phyloP scores from a whole-genome alignment of 2,113 vertebrate species.

The Taxidea taxus region DNA sequence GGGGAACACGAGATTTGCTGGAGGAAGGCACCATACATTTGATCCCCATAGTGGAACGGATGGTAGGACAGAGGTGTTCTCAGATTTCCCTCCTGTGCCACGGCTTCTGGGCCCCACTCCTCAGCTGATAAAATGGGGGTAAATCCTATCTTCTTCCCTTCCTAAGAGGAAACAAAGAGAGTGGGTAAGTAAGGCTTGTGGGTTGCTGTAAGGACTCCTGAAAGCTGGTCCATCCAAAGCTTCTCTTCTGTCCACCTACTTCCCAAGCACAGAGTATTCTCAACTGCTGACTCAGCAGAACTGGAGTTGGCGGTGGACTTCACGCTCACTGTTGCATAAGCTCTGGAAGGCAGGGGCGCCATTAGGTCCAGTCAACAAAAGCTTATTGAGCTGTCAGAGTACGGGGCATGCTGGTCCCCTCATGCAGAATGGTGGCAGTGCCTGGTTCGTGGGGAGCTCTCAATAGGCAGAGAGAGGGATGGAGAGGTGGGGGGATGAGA shows the following conservation, averaged over 20 bases:
- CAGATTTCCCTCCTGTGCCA: not conserved
- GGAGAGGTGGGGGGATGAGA: not conserved
- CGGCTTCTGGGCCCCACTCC: not conserved
- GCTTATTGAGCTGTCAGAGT: rapidly evolving
- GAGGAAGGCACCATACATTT: not conserved
- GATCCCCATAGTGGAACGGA: not conserved
- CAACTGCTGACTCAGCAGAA: not conserved
- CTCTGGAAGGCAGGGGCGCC: not conserved
- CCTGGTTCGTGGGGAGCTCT: not conserved
- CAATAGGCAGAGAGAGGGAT: rapidly evolving
- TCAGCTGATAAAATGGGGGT: not conserved
- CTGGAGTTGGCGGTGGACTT: not conserved
- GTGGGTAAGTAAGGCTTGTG: rapidly evolving
- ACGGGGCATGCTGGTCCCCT: not conserved
- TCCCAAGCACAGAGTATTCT: not conserved
- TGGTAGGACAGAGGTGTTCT: not conserved
- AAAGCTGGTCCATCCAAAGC: not conserved
- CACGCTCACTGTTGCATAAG: not conserved
- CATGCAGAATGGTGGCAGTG: rapidly evolving
- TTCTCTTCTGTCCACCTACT: not conserved
- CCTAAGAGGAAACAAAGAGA: not conserved
- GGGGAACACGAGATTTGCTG: not conserved
- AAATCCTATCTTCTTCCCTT: no score
- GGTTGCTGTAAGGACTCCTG: rapidly evolving
- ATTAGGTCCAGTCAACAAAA: not conserved